A percentile compares a stretch with the other conserved stretches of the same genome.
Conservation (phyloP, 1,140 invertebrate genomes). For the Drosophila bocqueti region DNA sequence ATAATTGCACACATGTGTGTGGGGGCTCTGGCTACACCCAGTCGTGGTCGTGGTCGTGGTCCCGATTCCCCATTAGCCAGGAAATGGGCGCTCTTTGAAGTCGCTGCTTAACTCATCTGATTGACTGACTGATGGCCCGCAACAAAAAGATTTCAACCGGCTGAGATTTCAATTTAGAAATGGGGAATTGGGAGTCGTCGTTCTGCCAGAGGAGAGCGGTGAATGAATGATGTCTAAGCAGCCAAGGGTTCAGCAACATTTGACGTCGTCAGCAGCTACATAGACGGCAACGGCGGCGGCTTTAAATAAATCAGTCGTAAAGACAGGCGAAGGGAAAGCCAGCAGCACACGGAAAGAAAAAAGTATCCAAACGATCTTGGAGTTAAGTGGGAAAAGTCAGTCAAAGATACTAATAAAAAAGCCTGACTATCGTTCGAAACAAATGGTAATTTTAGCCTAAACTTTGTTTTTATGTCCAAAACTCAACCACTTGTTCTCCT, state of each 20-base stretch:
- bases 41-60: conserved; percentile 10
- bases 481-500: too few species aligned
- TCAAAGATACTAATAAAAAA: neutral
- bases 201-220: conserved; percentile 29
- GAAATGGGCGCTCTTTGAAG: conserved; percentile 63
- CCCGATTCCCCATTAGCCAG: conserved; percentile 29
- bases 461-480: neutral
- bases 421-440: too few species aligned
- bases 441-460: too few species aligned
- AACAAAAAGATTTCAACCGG: conserved; percentile 19
- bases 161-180: conserved; percentile 50
- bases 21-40: conserved; percentile 55
- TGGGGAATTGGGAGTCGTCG: conserved; percentile 12
- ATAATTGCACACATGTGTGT: conserved; percentile 60
- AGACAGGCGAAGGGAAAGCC: conserved; percentile 37
- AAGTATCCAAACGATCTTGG: too few species aligned
- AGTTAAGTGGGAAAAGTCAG: too few species aligned
- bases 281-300: conserved; percentile 39
- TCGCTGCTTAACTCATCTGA: conserved; percentile 38
- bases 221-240: conserved; percentile 61
- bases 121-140: conserved; percentile 52
- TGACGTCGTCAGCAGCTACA: conserved; percentile 28
- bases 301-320: conserved; percentile 77
- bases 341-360: conserved; percentile 4
- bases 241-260: conserved; percentile 78